Base-by-base conservation (phyloP, 2,113 vertebrate genomes). In the Paradisaea rubra region DNA sequence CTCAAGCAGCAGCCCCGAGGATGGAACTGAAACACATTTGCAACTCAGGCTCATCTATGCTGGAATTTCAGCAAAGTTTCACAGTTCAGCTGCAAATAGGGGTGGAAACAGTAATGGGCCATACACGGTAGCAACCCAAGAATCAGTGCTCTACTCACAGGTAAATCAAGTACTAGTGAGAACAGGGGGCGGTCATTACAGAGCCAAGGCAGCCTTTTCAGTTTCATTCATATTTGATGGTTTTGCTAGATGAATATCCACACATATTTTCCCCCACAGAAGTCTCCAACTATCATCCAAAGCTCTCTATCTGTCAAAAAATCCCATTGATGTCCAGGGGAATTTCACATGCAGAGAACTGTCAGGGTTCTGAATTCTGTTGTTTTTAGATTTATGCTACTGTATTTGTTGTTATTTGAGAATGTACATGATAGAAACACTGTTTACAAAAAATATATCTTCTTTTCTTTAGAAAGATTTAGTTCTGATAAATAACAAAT, bases 391-490 rank as follows among this genome's bases (percentile, higher is more conserved):
- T 72, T 94, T 93, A 82, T 88, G 83, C 93, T 94, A 94, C 92
- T 95, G 93, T 87, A 96, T 91, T 93, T 94, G 65, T 91, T 97
- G 93, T 93, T 85, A 94, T 94, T 95, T 96, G 89, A 96, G 95
- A 97, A 97, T 97, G 97, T 95, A 96, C 97, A 97, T 98, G 97
- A 96, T 98, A 98, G 97, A 98, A 98, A 98, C 70, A 96, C 94
- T 92, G 95, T 94, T 98, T 98, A 98, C 97, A 98, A 98, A 98
- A 98, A 98, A 98, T 98, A 98, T 97, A 98, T 98, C 91, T 95
- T 97, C 97, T 96, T 97, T 97, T 98, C 96, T 97, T 98, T 98
- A 98, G 98, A 98, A 98, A 98, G 96, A 91, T 96, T 98, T 97
- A 77, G 92, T 90, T 96, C 80, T 97, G 90, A 96, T 97, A 98